A percentile compares a stretch with the other conserved stretches of the same genome.
Conservation (phyloP, 35 echinoderm and acorn worm species). For the Heliocidaris erythrogramma region DNA sequence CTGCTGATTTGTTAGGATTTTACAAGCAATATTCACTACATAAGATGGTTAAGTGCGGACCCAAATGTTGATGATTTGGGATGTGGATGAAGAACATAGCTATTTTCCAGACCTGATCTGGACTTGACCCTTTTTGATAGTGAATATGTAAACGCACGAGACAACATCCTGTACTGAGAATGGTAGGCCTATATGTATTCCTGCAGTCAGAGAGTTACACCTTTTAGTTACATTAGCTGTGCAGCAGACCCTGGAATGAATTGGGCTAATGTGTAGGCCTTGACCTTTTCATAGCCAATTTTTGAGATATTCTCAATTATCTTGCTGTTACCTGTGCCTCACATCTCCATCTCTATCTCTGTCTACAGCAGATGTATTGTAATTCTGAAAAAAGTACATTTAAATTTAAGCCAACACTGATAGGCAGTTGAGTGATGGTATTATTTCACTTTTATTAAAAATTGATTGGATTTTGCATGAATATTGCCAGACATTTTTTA, state of each 20-base stretch:
- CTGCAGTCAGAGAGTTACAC: not conserved
- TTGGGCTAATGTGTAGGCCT: not conserved
- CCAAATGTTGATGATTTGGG: no score
- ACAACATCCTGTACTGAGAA: not conserved
- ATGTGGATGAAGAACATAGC: no score
- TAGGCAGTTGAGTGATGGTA: no score
- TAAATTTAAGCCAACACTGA: no score
- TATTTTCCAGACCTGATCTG: no score
- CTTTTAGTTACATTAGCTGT: constrained; percentile 4
- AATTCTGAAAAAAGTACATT: not conserved
- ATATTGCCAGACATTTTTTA: no score
- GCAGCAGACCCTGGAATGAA: not conserved
- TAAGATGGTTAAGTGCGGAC: no score
- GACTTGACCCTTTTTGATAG: not conserved
- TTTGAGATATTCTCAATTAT: constrained; percentile 14
- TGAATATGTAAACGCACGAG: not conserved
- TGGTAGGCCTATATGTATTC: not conserved
- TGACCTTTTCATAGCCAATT: constrained; percentile 11
- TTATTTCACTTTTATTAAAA: no score
- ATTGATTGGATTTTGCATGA: no score
- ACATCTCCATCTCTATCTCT: not conserved
- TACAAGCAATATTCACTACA: no score
- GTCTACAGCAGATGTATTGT: not conserved
- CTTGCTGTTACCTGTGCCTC: not conserved
- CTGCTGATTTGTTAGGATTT: no score